Conservation (phyloP, 2,888 invertebrate species). For the Creontiades dilutus region DNA sequence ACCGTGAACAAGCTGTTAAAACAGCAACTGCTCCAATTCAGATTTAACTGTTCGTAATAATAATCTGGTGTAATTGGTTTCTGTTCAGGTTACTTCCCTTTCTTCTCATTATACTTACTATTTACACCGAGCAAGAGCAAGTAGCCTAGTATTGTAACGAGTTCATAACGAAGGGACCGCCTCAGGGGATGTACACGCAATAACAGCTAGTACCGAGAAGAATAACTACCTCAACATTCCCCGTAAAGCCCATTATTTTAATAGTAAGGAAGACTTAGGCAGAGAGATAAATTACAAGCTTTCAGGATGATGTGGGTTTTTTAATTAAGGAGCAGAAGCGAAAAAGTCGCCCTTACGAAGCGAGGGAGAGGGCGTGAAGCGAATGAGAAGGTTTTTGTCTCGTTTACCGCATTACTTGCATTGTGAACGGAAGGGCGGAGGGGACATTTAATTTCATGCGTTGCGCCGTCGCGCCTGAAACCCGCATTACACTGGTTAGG, state of each 20-base stretch:
- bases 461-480: background rate
- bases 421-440: conserved; percentile 15
- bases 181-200: background rate
- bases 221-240: conserved; percentile 7
- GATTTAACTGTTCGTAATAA: too few relatives aligned
- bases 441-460: conserved; percentile 1
- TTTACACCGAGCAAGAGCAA: background rate
- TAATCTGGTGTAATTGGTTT: too few relatives aligned
- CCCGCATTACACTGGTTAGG: background rate
- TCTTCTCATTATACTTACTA: background rate
- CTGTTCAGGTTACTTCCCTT: background rate
- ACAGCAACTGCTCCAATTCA: too few relatives aligned
- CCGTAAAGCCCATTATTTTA: conserved; percentile 1
- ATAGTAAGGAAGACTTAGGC: conserved; percentile 24
- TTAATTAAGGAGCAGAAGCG: conserved; percentile 44
- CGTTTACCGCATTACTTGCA: conserved; percentile 48
- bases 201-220: background rate
- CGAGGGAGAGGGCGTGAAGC: background rate
- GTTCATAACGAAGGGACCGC: background rate
- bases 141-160: background rate
- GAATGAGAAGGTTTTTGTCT: conserved; percentile 3
- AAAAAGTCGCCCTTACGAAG: background rate
- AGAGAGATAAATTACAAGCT: conserved; percentile 36
- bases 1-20: too few relatives aligned
- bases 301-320: conserved; percentile 46